A percentile compares a stretch with the other conserved stretches of the same genome.
These are phyloP conservation scores for Hydrozoanthus gracilis DNA, from an alignment of 92 coral and sea anemone genomes.

Conservation along the genomic window DNA sequence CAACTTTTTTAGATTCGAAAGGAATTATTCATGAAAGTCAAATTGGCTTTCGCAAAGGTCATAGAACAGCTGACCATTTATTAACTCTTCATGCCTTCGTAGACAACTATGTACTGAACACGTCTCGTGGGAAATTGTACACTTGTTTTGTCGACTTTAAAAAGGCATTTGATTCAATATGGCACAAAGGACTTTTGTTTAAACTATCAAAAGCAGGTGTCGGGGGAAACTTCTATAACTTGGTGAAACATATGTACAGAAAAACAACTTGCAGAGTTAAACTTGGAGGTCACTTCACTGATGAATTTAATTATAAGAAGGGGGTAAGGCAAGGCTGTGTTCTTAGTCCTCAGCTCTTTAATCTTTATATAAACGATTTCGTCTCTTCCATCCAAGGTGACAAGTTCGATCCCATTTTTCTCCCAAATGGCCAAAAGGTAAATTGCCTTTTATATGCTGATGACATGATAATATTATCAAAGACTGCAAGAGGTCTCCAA, in stretches of 20 bases:
- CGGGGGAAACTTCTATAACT: slow-evolving; percentile 49
- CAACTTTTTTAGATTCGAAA: too few relatives aligned
- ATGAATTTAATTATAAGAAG: slow-evolving; percentile 45
- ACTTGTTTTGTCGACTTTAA: too few relatives aligned
- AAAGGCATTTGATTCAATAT: slow-evolving; percentile 63
- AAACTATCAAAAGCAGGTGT: slow-evolving; percentile 46
- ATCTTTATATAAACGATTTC: slow-evolving; percentile 53
- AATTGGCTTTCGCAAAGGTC: too few relatives aligned
- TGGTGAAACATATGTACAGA: slow-evolving; percentile 44
- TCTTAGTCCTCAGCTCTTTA: slow-evolving; percentile 50
- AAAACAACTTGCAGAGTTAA: slow-evolving; percentile 57
- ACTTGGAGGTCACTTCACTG: slow-evolving; percentile 38
- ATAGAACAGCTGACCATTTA: too few relatives aligned
- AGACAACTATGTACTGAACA: too few relatives aligned
- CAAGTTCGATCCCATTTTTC: slow-evolving; percentile 34
- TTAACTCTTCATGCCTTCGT: too few relatives aligned
- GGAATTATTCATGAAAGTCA: too few relatives aligned
- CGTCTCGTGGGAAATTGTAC: too few relatives aligned
- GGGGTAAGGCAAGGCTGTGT: slow-evolving; percentile 70
- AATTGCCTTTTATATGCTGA: not conserved
- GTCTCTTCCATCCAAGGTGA: slow-evolving; percentile 22
- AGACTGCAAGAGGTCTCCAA: slow-evolving; percentile 51
- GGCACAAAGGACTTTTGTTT: slow-evolving; percentile 52
- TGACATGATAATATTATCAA: slow-evolving; percentile 48
- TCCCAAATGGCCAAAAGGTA: slow-evolving; percentile 47